Evolutionary conservation across 2,888 invertebrate genomes (phyloP), one percentile per base, ranked within the genome.

Genomic region (Drosophila algonquin): DNA sequence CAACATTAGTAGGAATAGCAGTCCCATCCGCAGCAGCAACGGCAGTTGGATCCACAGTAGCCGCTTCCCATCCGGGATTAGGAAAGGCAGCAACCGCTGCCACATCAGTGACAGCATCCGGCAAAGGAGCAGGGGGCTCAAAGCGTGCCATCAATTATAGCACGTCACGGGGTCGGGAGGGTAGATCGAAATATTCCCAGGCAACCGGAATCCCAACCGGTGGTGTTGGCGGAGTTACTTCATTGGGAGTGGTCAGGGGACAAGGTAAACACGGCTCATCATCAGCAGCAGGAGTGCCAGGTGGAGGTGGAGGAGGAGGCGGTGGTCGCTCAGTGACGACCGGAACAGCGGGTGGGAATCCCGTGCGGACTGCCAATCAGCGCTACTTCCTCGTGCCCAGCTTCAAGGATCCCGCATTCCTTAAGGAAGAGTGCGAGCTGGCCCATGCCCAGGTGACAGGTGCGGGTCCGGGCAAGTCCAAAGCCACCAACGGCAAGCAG

Each of bases 391-490:
- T 92, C 55, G 77, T 90, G 1, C 83, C 90, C 59, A 87, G 86
- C 40, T 92, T 87, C 75, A 91, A 90, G 79, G 91, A 92, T 85
- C 88, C 90, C 61, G 90, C 90, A 62, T 92, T 92, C 65, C 85
- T 92, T 0, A 91, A 91, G 76, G 90, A 84, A 61, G 92, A 92
- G 77, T 92, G 91, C 77, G 91, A 92, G 63, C 77, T 92, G 77
- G 92, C 92, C 8, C 90, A 91, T 63, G 90, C 91, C n/a, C 92
- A 91, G 80, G 89, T 92, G 51, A 76, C 70, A 14, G 46, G 55
- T 24, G 32, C 71, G 16, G 46, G 40, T n/a, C 2, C 40, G n/a
- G 40, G 14, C 32, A 65, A 65, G 7, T 69, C 6, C 16, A 65
- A 35, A 18, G 14, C n/a, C 16, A 35, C 18, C n/a, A 52, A 51